Base-by-base conservation (phyloP, 2,888 invertebrate genomes). In the Volucella zonaria region DNA sequence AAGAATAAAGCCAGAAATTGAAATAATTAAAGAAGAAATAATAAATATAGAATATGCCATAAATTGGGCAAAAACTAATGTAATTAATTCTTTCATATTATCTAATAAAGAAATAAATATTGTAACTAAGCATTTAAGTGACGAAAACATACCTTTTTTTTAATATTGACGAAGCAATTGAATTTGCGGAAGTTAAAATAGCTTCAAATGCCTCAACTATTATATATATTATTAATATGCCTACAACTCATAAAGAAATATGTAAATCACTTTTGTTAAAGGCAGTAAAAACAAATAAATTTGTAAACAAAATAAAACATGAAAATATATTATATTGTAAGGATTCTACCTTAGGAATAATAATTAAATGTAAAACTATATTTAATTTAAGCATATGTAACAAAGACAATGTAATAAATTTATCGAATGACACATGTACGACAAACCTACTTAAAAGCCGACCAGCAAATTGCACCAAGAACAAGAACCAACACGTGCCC, bases 81-180 rank as follows among this genome's bases (percentile, higher is more conserved):
- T 76, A 15, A 67, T 76, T 9, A 81, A 81, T 64, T 56, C 54
- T 6, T 38, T 70, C 1, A 64, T 81, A 8, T 52, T 81, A 14
- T 68, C 62, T 8, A 59, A 66, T 54, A 66, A 54, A 11, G 66
- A 82, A 82, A 51, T 71, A 18, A 40, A 59, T 38, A 59, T 71
- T 14, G 52, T 43, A 42, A 62, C 6, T n/a, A 40, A 79, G 15
- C 54, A 59, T 42, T 43, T 75, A 62, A 62, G 79, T 45, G 43
- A 67, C 10, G 73, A 85, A 73, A 62, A 75, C 49, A 66, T 80
- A 23, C 76, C 73, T 1, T 86, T 73, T n/a, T 14, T 43, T 75
- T 23, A 82, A 82, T 10, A 15, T 76, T 9, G 79, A 82, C 42
- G 86, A 76, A 38, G 86, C 82, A 23, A 40, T 81, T 68, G 86